Evolutionary conservation across 1,140 invertebrate genomes (phyloP), one percentile per base, ranked within the genome.

Genomic region (Monomorium pharaonis): DNA sequence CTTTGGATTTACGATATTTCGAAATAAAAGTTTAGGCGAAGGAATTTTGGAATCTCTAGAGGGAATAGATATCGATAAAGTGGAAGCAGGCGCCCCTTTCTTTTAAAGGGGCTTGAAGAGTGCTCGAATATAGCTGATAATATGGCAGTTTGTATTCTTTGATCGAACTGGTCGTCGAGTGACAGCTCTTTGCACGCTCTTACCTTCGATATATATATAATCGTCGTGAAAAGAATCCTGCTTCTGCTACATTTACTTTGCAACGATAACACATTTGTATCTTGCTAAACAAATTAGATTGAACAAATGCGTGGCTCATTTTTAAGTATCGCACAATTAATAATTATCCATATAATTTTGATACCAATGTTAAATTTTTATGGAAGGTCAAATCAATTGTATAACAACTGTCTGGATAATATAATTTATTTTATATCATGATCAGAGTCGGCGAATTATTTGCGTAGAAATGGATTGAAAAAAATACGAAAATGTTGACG

Each of bases 71-170:
- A 49, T 77, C 10, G 33, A 27, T n/a, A 70, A 24, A 27, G 54
- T 21, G 18, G 63, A 33, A 54, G 33, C 27, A 75, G 14, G 7
- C 51, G 6, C 18, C 1, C 0, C 12, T 81, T 81, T 56, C 37
- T 51, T 65, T 12, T 42, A n/a, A 70, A 44, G 16, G 24, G 18
- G 4, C 9, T 47, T 16, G 24, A 56, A 81, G 49, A 18, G 16
- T 21, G 30, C 77, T 70, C 27, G 24, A 70, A 18, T 72, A 56
- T 56, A 72, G 18, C 49, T 37, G 47, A 51, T 81, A 81, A 81
- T 81, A 72, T 72, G 33, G 65, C 24, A 44, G 24, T 81, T 81
- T 72, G 65, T 81, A 81, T 81, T 81, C 49, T 72, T 81, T 58
- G 65, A 81, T 72, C 65, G 14, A 56, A 80, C 16, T 37, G 27